Evolutionary conservation across 2,113 vertebrate genomes (phyloP).

Genomic region (Eulemur rufifrons): DNA sequence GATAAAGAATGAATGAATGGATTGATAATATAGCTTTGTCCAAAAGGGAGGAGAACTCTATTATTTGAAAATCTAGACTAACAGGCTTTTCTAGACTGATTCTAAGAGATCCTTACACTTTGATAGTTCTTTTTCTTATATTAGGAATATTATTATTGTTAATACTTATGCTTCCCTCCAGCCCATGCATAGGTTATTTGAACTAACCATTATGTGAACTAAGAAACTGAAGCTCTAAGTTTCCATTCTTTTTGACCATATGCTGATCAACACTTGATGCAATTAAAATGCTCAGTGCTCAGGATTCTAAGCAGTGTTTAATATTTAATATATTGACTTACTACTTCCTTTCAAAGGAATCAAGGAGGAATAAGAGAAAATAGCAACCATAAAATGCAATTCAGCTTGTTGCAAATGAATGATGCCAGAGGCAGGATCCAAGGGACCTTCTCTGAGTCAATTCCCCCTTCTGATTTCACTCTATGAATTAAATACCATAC

Average conservation of each 20-base stretch:
- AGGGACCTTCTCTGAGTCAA: neutral
- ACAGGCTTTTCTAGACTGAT: neutral
- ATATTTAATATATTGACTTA: constrained; percentile 55
- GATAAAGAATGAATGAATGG: neutral
- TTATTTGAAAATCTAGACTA: constrained; percentile 48
- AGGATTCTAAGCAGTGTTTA: constrained; percentile 43
- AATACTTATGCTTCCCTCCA: neutral
- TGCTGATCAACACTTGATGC: neutral
- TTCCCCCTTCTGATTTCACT: constrained; percentile 17
- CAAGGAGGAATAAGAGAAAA: constrained; percentile 54
- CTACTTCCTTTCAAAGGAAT: constrained; percentile 52
- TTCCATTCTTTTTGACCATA: constrained; percentile 14
- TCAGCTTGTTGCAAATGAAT: constrained; percentile 46
- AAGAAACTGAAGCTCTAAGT: neutral
- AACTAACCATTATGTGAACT: neutral
- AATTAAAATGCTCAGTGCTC: constrained; percentile 41
- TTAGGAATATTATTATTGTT: neutral
- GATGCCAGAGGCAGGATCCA: neutral
- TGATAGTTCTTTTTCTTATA: neutral
- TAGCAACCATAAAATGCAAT: constrained; percentile 43
- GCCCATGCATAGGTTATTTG: neutral
- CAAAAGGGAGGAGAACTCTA: neutral
- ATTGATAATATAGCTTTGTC: neutral
- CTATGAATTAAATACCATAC: constrained; percentile 36
- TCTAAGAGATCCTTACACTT: neutral